Percentiles rank a stretch among this genome's conserved stretches.
phyloP scores from a whole-genome alignment of 2,888 invertebrate species.

The Pecten maximus region DNA sequence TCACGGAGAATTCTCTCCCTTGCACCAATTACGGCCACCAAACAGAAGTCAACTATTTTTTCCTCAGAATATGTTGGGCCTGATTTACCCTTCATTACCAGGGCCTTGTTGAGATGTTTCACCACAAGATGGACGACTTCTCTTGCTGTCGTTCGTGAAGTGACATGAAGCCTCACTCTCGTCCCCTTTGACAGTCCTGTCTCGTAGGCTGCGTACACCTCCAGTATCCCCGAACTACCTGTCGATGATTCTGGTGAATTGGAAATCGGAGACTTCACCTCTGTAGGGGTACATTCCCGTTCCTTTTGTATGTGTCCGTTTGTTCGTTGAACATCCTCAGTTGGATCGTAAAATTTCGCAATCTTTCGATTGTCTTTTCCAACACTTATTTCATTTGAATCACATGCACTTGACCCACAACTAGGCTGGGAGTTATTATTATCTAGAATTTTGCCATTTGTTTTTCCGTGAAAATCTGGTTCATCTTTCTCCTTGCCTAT shows the following conservation, averaged over 20 bases:
- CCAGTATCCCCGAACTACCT: slow-evolving; percentile 83
- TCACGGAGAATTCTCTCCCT: slow-evolving; percentile 96
- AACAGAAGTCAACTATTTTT: slow-evolving; percentile 93
- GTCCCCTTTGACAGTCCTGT: slow-evolving; percentile 96
- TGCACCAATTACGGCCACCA: slow-evolving; percentile 97
- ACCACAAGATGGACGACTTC: slow-evolving; percentile 98
- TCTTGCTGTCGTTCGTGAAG: slow-evolving; percentile 94
- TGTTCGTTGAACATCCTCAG: slow-evolving; percentile 65
- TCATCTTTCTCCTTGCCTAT: slow-evolving; percentile 50
- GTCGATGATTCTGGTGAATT: slow-evolving; percentile 50
- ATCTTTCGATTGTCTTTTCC: slow-evolving; percentile 76
- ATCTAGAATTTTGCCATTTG: slow-evolving; percentile 58
- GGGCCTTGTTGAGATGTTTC: slow-evolving; percentile 90
- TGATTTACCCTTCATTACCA: slow-evolving; percentile 84
- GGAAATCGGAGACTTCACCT: neutral
- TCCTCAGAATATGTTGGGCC: slow-evolving; percentile 90
- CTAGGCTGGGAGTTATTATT: slow-evolving; percentile 69
- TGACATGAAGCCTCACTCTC: slow-evolving; percentile 95
- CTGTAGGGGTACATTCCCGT: slow-evolving; percentile 36
- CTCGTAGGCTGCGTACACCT: slow-evolving; percentile 98
- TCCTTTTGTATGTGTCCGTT: slow-evolving; percentile 58
- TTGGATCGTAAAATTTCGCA: slow-evolving; percentile 79
- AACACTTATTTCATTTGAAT: slow-evolving; percentile 75
- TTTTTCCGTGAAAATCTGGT: neutral
- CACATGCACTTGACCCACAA: slow-evolving; percentile 58